These are phyloP conservation scores for Artemia franciscana DNA, from an alignment of 1,140 invertebrate species.

Conservation along the genomic window DNA sequence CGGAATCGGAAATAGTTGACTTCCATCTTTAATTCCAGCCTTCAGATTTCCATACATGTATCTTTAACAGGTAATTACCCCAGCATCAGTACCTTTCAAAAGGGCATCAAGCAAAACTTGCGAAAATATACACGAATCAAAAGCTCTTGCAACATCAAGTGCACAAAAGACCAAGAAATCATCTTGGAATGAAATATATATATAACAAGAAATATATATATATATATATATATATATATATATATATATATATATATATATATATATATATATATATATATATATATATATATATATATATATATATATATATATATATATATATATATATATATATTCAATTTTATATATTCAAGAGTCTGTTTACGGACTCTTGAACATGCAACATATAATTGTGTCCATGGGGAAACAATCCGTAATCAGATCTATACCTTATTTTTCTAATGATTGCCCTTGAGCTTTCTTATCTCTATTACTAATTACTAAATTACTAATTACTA, in stretches of 20 bases:
- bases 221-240: neutral
- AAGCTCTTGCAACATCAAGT: no score
- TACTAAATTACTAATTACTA: no score
- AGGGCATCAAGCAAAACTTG: no score
- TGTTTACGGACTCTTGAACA: neutral
- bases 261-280: neutral
- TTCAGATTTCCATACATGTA: no score
- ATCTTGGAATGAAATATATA: no score
- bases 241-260: neutral
- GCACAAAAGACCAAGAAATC: no score
- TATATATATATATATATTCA: neutral
- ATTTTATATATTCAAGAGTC: neutral
- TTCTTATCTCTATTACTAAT: no score
- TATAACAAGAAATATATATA: neutral
- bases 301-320: neutral
- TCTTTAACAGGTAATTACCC: no score
- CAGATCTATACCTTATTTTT: neutral
- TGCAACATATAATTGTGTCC: neutral
- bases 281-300: neutral
- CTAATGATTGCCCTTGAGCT: neutral
- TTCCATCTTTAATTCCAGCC: no score
- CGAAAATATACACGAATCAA: no score
- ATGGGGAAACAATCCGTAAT: neutral
- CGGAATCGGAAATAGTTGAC: no score
- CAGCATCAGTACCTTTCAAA: no score